These are phyloP conservation scores for Gasterosteus aculeatus DNA, from an alignment of 2,113 vertebrate species.

Conservation along the genomic window DNA sequence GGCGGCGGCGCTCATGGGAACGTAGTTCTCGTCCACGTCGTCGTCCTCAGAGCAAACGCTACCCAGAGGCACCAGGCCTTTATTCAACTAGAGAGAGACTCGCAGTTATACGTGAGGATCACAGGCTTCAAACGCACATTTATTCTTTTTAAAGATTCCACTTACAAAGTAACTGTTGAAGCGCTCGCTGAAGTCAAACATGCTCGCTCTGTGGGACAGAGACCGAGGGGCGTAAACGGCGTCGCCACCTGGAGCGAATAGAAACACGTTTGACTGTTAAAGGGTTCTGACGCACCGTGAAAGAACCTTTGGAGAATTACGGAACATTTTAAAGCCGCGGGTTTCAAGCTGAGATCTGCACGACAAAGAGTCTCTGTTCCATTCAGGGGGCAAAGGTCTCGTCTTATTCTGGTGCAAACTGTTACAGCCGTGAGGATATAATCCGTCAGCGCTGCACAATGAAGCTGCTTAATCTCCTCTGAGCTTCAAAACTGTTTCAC, in stretches of 20 bases:
- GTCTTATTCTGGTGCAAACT: slow-evolving; percentile 19
- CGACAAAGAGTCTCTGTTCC: not conserved
- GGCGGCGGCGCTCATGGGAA: slow-evolving; percentile 71
- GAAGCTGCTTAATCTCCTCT: slow-evolving; percentile 29
- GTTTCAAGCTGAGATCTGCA: not conserved
- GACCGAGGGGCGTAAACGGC: slow-evolving; percentile 34
- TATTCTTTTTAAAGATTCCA: not conserved
- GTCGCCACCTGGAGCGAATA: slow-evolving; percentile 46
- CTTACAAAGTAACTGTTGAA: slow-evolving; percentile 78
- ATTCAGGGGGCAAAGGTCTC: slow-evolving; percentile 26
- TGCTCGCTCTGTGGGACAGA: slow-evolving; percentile 60
- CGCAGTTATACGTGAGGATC: not conserved
- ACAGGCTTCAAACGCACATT: not conserved
- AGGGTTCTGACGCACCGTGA: not conserved
- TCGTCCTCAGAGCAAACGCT: slow-evolving; percentile 62
- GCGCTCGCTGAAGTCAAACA: slow-evolving; percentile 77
- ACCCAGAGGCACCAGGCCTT: slow-evolving; percentile 73
- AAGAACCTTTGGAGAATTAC: not conserved
- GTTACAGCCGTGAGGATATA: slow-evolving; percentile 28
- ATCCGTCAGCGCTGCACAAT: slow-evolving; percentile 9
- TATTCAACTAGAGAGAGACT: slow-evolving; percentile 55
- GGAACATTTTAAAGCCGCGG: not conserved
- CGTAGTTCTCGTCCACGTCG: slow-evolving; percentile 69
- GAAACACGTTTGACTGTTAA: too few relatives aligned
- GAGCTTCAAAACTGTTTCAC: slow-evolving; percentile 12